Evolutionary conservation across 2,797 vertebrate genomes (phyloP).

Genomic region (Hypotaenidia okinawae): DNA sequence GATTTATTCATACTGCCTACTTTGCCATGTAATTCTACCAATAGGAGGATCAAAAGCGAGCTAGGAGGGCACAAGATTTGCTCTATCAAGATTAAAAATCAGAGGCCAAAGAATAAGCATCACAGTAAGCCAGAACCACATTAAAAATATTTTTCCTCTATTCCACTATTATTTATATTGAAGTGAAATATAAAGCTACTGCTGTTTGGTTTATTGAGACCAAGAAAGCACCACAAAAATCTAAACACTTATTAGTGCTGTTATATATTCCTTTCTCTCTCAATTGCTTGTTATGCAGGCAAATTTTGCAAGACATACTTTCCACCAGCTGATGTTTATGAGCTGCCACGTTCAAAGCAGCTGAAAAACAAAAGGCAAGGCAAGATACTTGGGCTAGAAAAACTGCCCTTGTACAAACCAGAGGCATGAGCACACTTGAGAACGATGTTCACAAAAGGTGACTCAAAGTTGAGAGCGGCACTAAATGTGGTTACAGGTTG

Average conservation of each 20-base stretch:
- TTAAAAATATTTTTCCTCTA: not conserved
- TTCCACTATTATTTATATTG: not conserved
- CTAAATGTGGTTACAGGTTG: not conserved
- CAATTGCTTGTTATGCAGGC: not conserved
- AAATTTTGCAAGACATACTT: not conserved
- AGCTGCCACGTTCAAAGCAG: not conserved
- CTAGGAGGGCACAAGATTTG: not conserved
- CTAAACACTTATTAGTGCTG: not conserved
- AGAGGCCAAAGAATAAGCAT: not conserved
- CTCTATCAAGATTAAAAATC: not conserved
- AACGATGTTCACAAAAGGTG: accelerated
- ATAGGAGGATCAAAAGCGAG: not conserved
- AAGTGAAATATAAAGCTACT: not conserved
- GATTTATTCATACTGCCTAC: not conserved
- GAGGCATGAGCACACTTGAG: not conserved
- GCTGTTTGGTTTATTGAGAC: not conserved
- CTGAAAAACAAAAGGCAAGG: not conserved
- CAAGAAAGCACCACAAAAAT: not conserved
- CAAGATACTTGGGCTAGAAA: not conserved
- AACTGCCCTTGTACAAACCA: not conserved
- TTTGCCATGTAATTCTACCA: not conserved
- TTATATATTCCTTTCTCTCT: not conserved
- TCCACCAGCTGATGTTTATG: not conserved
- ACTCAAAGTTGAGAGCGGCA: not conserved
- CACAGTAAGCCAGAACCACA: not conserved